Base-by-base conservation (phyloP, 1,140 invertebrate genomes). In the Diplogasteroides magnus region DNA sequence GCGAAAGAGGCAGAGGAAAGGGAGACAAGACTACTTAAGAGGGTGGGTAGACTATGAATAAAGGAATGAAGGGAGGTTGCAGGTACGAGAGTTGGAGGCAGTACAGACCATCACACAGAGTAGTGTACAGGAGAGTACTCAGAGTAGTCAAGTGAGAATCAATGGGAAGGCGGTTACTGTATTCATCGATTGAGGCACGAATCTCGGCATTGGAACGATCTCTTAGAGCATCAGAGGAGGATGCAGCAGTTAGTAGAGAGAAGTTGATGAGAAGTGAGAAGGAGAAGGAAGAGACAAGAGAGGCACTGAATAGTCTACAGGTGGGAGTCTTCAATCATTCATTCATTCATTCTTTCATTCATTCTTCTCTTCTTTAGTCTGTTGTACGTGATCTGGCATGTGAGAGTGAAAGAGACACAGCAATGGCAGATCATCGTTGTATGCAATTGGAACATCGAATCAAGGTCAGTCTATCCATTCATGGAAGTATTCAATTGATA, bases 1-100 rank as follows among this genome's bases (percentile, higher is more conserved):
- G 73, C 73, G 11, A 66, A 68, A 0, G 73, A 71, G 26, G 69
- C 73, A 2, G 73, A 74, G 59, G 59, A 74, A 37, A 13, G 73
- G 14, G 73, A 74, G 57, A 72, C 61, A 15, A 57, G 63, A 31
- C 55, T 74, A 2, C 31, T 70, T 19, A 48, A 31, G 6, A 29
- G 37, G 19, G 61, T 72, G 28, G 27, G 23, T 14, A 58, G 31
- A 13, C 1, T 11, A 55, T 31, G 63, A 64, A 55, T 29, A 48
- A 19, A 14, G 60, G 26, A 61, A 61, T 19, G 28, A 2, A 61
- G 60, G 28, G 15, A 13, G 3, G 29, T 26, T 27, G 28, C 28
- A 6, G 26, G 13, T 61, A 27, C 25, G 31, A 62, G 29, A n/a
- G 19, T 15, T 19, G 23, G 0, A 62, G 29, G 31, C 27, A 0